A percentile compares a stretch with the other conserved stretches of the same genome.
These are phyloP conservation scores for Nicator chloris DNA, from an alignment of 2,113 vertebrate species.

Conservation along the genomic window DNA sequence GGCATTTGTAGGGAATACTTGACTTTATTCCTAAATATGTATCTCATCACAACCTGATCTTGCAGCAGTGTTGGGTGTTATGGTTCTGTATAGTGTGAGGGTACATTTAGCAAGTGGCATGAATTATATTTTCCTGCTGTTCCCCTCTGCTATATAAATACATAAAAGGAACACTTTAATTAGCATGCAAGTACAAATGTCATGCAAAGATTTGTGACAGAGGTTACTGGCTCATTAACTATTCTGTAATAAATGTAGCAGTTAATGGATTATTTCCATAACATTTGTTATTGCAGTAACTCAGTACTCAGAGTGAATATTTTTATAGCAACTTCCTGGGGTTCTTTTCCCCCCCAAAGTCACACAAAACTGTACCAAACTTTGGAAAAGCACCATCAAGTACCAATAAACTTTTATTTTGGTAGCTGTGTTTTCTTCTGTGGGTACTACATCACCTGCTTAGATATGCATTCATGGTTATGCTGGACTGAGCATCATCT, in stretches of 20 bases:
- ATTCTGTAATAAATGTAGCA: neutral
- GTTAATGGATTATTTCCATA: neutral
- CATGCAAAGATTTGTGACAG: neutral
- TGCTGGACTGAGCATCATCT: neutral
- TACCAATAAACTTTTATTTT: neutral
- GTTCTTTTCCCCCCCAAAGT: fast-evolving
- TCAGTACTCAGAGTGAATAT: neutral
- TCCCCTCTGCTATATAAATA: neutral
- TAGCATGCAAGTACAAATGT: neutral
- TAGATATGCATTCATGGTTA: neutral
- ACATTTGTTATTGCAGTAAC: neutral
- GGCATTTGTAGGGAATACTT: neutral
- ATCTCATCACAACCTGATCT: neutral
- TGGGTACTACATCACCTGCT: neutral
- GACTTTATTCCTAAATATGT: neutral
- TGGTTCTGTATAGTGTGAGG: fast-evolving
- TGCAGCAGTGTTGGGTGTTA: neutral
- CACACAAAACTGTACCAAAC: neutral
- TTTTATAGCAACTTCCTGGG: neutral
- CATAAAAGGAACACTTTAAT: neutral
- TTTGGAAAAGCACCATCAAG: neutral
- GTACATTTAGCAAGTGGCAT: neutral
- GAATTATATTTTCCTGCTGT: neutral
- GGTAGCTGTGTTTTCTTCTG: neutral
- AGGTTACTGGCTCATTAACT: neutral